Evolutionary conservation across 1,140 invertebrate species (phyloP), one percentile per base, ranked within the genome.

Genomic region (Scaptodrosophila lebanonensis): DNA sequence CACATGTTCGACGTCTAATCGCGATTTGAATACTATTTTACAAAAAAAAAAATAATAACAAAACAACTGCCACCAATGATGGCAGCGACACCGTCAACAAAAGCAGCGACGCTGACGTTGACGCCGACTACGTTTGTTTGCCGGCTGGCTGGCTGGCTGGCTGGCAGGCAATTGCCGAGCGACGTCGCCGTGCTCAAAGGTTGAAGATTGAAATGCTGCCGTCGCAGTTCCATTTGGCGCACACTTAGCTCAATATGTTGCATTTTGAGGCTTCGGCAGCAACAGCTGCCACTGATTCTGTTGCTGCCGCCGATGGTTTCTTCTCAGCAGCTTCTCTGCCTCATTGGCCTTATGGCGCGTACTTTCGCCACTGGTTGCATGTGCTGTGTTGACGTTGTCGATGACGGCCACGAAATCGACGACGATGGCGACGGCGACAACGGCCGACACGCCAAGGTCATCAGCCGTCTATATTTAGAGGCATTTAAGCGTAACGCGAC

Each of bases 1-100:
- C 73, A 85, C 83, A 85, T 85, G 83, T 84, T 85, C 57, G 79
- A 65, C 83, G 83, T 84, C 57, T 85, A 85, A 85, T 85, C 83
- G 84, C 79, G 83, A 67, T 85, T 85, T 71, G 75, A 82, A 72
- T 73, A 85, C 83, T 85, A 82, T 56, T 54, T 8, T 8, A 38
- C 8, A 36, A 32, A 43, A 22, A 39, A 39, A 36, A 22, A 56
- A 29, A 22, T 40, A 58, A 47, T 38, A 44, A 65, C 44, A 36
- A 50, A 52, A 40, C 6, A 59, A 56, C 13, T 13, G 20, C 25
- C 42, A 42, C 63, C 38, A 50, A 15, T 29, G 43, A 45, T 16
- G 51, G 49, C 43, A 35, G 45, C 47, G 67, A 53, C 43, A 36
- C 16, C 62, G 51, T 15, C 63, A 48, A 36, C 49, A 17, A 49